A percentile compares a stretch with the other conserved stretches of the same genome.
phyloP scores from a whole-genome alignment of 2,888 invertebrate species.

The Melinaea menophilus region DNA sequence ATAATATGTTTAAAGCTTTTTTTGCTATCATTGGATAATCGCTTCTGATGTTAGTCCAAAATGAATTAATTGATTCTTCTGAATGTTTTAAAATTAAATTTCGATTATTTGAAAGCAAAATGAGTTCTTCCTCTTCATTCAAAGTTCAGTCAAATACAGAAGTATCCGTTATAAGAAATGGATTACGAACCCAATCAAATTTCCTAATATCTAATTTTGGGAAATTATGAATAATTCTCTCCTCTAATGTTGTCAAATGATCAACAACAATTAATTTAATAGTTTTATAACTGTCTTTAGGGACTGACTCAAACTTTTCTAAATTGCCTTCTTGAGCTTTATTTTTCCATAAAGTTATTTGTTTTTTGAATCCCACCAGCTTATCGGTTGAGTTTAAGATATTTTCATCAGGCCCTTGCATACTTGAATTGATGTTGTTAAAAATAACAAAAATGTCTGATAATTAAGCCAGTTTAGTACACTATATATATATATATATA shows the following conservation, averaged over 20 bases:
- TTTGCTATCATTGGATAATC: slow-evolving; percentile 28
- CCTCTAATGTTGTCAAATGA: slow-evolving; percentile 13
- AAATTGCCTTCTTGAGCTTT: slow-evolving; percentile 20
- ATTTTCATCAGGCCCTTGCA: slow-evolving; percentile 28
- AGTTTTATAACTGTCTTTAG: slow-evolving; percentile 17
- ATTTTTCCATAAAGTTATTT: slow-evolving; percentile 24
- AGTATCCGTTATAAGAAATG: slow-evolving; percentile 8
- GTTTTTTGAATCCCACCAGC: slow-evolving; percentile 23
- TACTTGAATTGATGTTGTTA: slow-evolving; percentile 24
- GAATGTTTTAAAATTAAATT: slow-evolving; percentile 20
- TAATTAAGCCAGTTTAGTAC: slow-evolving; percentile 16
- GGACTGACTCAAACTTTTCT: slow-evolving; percentile 13
- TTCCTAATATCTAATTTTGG: slow-evolving; percentile 19
- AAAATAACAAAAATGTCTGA: slow-evolving; percentile 21
- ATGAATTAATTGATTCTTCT: slow-evolving; percentile 19
- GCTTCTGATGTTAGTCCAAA: slow-evolving; percentile 15
- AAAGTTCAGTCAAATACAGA: slow-evolving; percentile 18
- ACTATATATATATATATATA: too few species aligned
- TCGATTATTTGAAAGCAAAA: slow-evolving; percentile 21
- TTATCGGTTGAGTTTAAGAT: slow-evolving; percentile 25
- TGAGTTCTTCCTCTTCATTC: slow-evolving; percentile 20
- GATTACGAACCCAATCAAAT: slow-evolving; percentile 16
- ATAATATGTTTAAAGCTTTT: slow-evolving; percentile 39
- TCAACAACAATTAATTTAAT: slow-evolving; percentile 21
- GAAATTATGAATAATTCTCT: slow-evolving; percentile 17